phyloP scores from a whole-genome alignment of 2,113 vertebrate genomes.

The Prunella fulvescens region DNA sequence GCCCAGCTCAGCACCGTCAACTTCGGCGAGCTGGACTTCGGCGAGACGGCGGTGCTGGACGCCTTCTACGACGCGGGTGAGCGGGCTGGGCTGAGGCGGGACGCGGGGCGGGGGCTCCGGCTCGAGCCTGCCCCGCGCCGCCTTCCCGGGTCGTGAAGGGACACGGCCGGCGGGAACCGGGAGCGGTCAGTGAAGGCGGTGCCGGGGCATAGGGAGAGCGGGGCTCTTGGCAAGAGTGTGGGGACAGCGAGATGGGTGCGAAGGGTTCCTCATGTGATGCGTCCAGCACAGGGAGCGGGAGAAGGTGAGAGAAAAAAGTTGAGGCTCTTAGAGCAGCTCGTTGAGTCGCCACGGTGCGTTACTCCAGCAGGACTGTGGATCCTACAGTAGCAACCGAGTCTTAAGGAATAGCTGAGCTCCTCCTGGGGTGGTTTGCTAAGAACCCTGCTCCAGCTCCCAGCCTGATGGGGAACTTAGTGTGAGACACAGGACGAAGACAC shows the following conservation, averaged over 20 bases:
- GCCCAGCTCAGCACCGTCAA: conserved; percentile 83
- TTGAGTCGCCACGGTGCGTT: fast-evolving
- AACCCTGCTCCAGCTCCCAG: background rate
- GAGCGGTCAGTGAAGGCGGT: fast-evolving
- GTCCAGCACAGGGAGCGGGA: background rate
- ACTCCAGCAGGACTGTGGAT: background rate
- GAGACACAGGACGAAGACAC: fast-evolving
- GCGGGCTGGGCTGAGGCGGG: background rate
- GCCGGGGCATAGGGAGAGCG: background rate
- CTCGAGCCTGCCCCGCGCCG: background rate
- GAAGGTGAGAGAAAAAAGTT: background rate
- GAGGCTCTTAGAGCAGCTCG: fast-evolving
- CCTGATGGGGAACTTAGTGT: background rate
- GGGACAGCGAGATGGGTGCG: background rate
- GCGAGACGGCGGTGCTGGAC: conserved; percentile 86
- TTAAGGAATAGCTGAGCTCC: background rate
- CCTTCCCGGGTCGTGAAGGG: background rate
- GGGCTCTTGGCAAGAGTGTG: no score
- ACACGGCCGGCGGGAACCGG: background rate
- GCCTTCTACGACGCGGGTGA: conserved; percentile 93
- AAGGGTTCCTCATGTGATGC: fast-evolving
- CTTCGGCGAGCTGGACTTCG: conserved; percentile 88
- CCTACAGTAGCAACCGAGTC: fast-evolving
- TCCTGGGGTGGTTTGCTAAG: background rate
- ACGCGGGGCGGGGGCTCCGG: background rate